Base-by-base conservation (phyloP, 92 coral and sea anemone species). In the Paragorgia papillata region DNA sequence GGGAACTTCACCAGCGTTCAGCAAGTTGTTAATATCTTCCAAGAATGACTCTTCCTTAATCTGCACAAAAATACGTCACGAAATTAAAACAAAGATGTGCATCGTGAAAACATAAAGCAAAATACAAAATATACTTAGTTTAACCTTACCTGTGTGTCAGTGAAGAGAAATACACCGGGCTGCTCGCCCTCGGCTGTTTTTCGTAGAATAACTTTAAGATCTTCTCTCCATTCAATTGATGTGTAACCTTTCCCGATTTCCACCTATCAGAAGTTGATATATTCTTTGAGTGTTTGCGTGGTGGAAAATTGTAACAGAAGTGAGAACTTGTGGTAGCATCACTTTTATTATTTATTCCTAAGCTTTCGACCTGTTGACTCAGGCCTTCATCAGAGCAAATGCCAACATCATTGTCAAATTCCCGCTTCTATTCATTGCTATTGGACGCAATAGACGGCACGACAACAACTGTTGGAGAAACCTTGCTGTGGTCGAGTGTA, bases 221-320 rank as follows among this genome's bases (percentile, higher is more conserved):
- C 99, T 69, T 95, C 99, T 43, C 98, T 90, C 98, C 98, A 95
- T 74, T 95, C 98, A 22, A 62, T 82, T 24, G 98, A 95, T 31
- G 98, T 95, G 82, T 95, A 95, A 6, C 98, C 98, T 57, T 95
- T 95, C 22, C 98, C 98, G 55, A 95, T 95, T 83, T 95, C 98
- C 35, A 95, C 98, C 98, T 93, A 70, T 35, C 53, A 32, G 13
- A 28, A 15, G 43, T 37, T 4, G 43, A n/a, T n/a, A n/a, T n/a
- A n/a, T 14, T 8, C 26, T 12, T 54, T 54, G 6, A 9, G 60
- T 29, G 5, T 20, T 54, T 20, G 26, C n/a, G n/a, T n/a, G n/a
- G n/a, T n/a, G n/a, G n/a, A n/a, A n/a, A n/a, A n/a, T n/a, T n/a
- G n/a, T n/a, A n/a, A n/a, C n/a, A n/a, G n/a, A n/a, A n/a, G n/a